Percentiles rank a stretch among this genome's conserved stretches.
phyloP scores from a whole-genome alignment of 2,113 vertebrate species.

The Rhinolophus sinicus region DNA sequence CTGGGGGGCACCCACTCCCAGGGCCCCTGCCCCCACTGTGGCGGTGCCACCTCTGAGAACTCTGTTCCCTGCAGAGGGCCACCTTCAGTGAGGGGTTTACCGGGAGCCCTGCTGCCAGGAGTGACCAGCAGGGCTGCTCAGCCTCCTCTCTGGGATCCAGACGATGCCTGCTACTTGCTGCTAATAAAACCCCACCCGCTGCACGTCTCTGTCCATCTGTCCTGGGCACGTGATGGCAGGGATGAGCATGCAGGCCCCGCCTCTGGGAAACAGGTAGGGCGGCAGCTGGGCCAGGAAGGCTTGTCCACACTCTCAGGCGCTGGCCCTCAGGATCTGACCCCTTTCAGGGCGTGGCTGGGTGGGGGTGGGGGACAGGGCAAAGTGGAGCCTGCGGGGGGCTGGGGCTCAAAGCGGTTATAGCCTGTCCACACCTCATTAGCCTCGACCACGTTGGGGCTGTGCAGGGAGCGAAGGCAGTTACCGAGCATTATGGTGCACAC shows the following conservation, averaged over 20 bases:
- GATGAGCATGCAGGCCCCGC: background rate
- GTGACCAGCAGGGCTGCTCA: background rate
- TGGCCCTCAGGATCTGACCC: background rate
- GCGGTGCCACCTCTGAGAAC: too few relatives aligned
- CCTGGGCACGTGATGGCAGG: background rate
- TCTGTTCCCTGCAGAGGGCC: too few relatives aligned
- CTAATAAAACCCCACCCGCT: slow-evolving; percentile 51
- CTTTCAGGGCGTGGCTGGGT: accelerated
- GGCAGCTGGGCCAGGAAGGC: background rate
- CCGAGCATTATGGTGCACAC: accelerated
- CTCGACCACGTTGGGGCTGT: accelerated
- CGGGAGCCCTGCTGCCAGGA: background rate
- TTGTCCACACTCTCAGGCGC: background rate
- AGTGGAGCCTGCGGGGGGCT: background rate
- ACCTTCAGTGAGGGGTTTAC: too few relatives aligned
- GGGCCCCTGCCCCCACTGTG: too few relatives aligned
- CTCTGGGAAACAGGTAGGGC: background rate
- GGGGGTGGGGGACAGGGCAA: accelerated
- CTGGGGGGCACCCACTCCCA: too few relatives aligned
- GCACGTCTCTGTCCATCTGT: background rate
- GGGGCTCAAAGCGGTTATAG: accelerated
- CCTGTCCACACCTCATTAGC: too few relatives aligned
- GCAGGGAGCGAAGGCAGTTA: background rate
- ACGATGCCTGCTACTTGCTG: background rate
- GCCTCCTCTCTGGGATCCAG: too few relatives aligned